phyloP scores from a whole-genome alignment of 2,888 invertebrate genomes.

The Nomada hirtipes region DNA sequence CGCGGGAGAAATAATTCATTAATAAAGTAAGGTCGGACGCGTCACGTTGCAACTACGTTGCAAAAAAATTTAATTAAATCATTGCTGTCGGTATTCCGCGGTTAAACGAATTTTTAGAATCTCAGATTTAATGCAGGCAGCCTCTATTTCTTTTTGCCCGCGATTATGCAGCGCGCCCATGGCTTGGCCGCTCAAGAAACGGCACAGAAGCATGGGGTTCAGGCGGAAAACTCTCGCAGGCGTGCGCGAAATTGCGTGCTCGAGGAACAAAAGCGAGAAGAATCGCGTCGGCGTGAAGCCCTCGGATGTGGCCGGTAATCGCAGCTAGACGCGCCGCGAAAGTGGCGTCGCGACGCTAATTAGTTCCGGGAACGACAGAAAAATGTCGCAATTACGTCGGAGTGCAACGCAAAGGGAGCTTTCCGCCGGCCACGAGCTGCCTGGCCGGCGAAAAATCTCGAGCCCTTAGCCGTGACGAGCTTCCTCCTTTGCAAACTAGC shows the following conservation, averaged over 20 bases:
- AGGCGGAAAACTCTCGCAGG: slow-evolving; percentile 8
- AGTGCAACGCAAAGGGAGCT: slow-evolving; percentile 1
- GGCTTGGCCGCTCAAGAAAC: neutral
- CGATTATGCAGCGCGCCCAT: neutral
- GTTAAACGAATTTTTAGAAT: neutral
- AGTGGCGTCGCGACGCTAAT: slow-evolving; percentile 58
- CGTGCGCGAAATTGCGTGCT: slow-evolving; percentile 25
- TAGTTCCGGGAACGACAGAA: slow-evolving; percentile 61
- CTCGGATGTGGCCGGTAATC: slow-evolving; percentile 46
- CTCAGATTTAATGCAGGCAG: neutral
- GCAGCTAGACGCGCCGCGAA: slow-evolving; percentile 28
- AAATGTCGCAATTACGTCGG: slow-evolving; percentile 62
- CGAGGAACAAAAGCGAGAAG: slow-evolving; percentile 30
- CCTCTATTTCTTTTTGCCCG: neutral
- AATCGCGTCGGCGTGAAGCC: slow-evolving; percentile 27
- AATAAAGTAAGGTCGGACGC: no score
- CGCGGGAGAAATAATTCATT: neutral
- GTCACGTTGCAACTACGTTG: no score
- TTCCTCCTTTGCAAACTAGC: neutral
- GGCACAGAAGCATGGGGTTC: neutral
- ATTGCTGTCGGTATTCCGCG: no score
- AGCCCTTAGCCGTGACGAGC: slow-evolving; percentile 6
- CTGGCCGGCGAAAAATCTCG: slow-evolving; percentile 37
- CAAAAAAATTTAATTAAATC: no score
- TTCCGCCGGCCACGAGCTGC: neutral